phyloP scores from a whole-genome alignment of 2,113 vertebrate species.

The Pelmatolapia mariae region DNA sequence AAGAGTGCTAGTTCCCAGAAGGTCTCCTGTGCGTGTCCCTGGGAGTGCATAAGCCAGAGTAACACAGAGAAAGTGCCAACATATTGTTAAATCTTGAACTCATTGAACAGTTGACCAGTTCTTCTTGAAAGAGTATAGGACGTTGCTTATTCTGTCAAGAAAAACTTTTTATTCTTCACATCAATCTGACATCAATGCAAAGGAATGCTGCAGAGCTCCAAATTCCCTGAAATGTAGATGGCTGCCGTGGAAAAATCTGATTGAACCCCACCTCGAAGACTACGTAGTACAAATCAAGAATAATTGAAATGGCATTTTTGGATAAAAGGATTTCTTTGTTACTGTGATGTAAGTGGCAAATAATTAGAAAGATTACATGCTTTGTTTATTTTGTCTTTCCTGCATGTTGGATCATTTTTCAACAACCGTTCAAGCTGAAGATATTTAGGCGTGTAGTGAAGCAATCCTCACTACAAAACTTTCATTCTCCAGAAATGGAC shows the following conservation, averaged over 20 bases:
- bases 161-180: background rate
- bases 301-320: background rate
- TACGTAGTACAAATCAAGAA: background rate
- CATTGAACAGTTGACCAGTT: accelerated
- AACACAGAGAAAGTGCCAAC: background rate
- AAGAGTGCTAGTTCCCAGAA: background rate
- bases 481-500: background rate
- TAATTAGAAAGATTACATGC: background rate
- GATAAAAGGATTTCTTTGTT: background rate
- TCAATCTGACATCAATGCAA: background rate
- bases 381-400: background rate
- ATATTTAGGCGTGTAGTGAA: background rate
- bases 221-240: background rate
- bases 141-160: background rate
- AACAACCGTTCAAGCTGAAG: background rate
- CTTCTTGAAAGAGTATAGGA: background rate
- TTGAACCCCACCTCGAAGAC: background rate
- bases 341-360: background rate
- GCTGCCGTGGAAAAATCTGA: background rate
- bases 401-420: background rate
- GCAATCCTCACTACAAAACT: background rate
- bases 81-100: background rate
- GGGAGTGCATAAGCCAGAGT: background rate
- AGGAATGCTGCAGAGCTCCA: background rate
- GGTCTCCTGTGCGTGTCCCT: background rate